These are phyloP conservation scores for Dendrolimus kikuchii DNA, from an alignment of 1,140 invertebrate species.

Conservation along the genomic window DNA sequence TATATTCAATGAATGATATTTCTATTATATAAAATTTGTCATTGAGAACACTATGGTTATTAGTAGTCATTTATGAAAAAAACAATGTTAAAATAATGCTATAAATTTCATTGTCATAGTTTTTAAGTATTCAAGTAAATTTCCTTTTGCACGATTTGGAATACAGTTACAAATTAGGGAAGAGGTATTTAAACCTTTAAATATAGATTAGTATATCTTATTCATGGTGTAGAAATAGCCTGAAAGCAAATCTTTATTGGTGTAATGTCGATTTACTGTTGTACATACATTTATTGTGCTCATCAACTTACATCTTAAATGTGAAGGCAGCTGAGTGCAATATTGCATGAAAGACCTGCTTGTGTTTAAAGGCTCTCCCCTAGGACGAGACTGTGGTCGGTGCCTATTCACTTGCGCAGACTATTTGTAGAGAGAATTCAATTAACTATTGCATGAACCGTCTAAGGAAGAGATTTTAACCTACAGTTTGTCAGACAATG, in stretches of 20 bases:
- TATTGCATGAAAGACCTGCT: conserved; percentile 6
- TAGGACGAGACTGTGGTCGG: too few relatives aligned
- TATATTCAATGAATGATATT: conserved; percentile 70
- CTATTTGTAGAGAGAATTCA: too few relatives aligned
- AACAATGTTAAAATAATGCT: conserved; percentile 55
- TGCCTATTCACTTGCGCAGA: too few relatives aligned
- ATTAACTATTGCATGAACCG: too few relatives aligned
- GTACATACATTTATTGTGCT: conserved; percentile 20
- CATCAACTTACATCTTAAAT: background rate
- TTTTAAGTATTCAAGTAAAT: conserved; percentile 63
- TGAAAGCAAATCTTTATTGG: conserved; percentile 37
- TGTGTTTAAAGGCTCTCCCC: too few relatives aligned
- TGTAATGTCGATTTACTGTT: conserved; percentile 29
- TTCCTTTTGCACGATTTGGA: conserved; percentile 63
- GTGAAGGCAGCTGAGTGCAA: conserved; percentile 22
- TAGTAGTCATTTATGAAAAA: conserved; percentile 61
- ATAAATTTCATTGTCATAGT: conserved; percentile 68
- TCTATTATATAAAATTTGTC: conserved; percentile 68
- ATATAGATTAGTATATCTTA: conserved; percentile 54
- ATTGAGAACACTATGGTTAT: conserved; percentile 61
- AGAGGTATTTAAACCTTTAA: conserved; percentile 43
- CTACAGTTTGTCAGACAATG: too few relatives aligned
- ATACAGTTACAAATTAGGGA: conserved; percentile 61
- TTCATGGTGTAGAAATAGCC: conserved; percentile 59
- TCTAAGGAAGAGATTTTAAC: too few relatives aligned